A percentile compares a stretch with the other conserved stretches of the same genome.
phyloP scores from a whole-genome alignment of 2,797 vertebrate species.

The Darevskia nairensis region DNA sequence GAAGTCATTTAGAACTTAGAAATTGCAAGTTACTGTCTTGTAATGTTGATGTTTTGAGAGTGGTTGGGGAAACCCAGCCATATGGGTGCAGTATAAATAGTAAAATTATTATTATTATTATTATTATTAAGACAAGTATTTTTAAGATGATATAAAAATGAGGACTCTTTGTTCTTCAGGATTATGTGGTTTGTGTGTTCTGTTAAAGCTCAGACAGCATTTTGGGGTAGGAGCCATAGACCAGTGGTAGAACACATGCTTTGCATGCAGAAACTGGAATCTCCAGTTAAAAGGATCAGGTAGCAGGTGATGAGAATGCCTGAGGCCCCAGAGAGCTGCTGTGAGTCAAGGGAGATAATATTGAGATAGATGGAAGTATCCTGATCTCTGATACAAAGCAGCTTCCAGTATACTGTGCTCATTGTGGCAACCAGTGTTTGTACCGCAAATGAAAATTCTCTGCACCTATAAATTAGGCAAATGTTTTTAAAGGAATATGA shows the following conservation, averaged over 20 bases:
- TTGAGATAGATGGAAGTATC: neutral
- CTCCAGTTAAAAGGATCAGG: neutral
- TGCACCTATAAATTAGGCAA: neutral
- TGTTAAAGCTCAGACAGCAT: neutral
- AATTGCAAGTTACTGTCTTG: neutral
- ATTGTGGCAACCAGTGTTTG: neutral
- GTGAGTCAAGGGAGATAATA: neutral
- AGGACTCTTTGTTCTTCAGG: neutral
- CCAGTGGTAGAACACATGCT: neutral
- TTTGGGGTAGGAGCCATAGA: neutral
- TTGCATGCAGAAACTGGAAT: neutral
- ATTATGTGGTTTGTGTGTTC: neutral
- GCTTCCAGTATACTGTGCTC: neutral
- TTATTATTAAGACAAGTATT: neutral
- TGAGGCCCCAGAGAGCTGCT: neutral
- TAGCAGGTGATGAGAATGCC: neutral
- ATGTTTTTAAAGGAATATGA: neutral
- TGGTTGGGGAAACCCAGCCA: no score
- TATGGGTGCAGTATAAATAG: no score
- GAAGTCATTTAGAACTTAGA: neutral
- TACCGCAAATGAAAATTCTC: neutral
- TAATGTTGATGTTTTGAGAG: neutral
- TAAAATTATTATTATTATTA: no score
- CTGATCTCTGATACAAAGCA: neutral
- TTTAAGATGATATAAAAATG: neutral